phyloP scores from a whole-genome alignment of 2,888 invertebrate species.

The Chalcis sispes region DNA sequence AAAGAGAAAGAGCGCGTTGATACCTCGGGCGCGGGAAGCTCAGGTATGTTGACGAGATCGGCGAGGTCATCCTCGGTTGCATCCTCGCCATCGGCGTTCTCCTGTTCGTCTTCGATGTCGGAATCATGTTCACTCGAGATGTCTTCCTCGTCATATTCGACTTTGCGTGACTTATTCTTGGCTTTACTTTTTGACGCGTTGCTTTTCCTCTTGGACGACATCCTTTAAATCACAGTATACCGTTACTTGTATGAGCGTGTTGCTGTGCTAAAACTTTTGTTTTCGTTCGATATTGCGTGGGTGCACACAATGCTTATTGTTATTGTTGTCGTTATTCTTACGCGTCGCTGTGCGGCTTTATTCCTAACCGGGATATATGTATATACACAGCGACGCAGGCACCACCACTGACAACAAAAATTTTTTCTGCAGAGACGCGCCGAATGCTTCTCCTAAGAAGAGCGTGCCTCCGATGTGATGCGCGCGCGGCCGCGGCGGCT shows the following conservation, averaged over 20 bases:
- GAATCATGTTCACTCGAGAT: conserved; percentile 74
- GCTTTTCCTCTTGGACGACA: conserved; percentile 71
- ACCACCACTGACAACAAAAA: no score
- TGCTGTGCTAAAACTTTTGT: no score
- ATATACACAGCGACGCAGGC: no score
- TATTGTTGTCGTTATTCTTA: no score
- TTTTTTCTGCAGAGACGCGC: conserved; percentile 34
- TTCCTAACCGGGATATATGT: no score
- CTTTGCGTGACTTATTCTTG: conserved; percentile 70
- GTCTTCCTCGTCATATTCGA: conserved; percentile 74
- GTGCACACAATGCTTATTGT: no score
- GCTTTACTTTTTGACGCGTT: conserved; percentile 66
- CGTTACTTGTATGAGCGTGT: no score
- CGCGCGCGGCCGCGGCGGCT: conserved; percentile 31
- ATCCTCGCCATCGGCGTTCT: conserved; percentile 68
- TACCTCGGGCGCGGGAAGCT: conserved; percentile 74
- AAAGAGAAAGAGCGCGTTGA: conserved; percentile 9
- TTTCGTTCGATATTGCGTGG: no score
- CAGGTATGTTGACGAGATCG: conserved; percentile 71
- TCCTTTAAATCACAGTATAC: conserved; percentile 44
- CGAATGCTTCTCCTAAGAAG: conserved; percentile 3
- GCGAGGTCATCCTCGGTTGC: conserved; percentile 70
- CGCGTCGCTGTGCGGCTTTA: no score
- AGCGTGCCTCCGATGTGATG: neutral
- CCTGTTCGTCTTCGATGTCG: conserved; percentile 69